Conservation (phyloP, 2,888 invertebrate species). For the Lamproptera curius region DNA sequence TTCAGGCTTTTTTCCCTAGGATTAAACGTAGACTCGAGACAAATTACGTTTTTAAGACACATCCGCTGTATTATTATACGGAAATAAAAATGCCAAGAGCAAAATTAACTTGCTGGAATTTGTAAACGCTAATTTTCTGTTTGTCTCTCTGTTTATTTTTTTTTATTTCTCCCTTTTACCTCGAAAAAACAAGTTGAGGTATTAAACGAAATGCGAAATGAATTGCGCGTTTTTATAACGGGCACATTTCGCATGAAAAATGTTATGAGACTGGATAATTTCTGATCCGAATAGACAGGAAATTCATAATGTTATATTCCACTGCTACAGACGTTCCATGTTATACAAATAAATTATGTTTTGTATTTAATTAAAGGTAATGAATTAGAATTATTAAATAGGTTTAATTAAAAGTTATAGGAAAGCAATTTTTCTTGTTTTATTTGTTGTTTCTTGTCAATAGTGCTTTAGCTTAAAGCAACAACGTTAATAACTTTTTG, state of each 20-base stretch:
- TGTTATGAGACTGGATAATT: conserved; percentile 50
- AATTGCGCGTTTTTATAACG: conserved; percentile 18
- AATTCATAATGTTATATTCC: conserved; percentile 43
- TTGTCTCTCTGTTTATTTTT: no score
- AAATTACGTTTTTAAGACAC: conserved; percentile 22
- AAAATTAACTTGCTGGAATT: conserved; percentile 2
- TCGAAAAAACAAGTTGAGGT: conserved; percentile 3
- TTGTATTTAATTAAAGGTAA: conserved; percentile 4
- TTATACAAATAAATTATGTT: conserved; percentile 33
- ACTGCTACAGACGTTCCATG: conserved; percentile 22
- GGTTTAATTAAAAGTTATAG: no score
- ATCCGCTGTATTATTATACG: conserved; percentile 14
- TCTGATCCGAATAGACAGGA: conserved; percentile 43
- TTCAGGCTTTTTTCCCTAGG: conserved; percentile 19
- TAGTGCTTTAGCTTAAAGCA: no score
- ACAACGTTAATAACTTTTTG: no score
- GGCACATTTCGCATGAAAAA: conserved; percentile 21
- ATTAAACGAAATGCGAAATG: conserved; percentile 15
- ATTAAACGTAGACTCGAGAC: conserved; percentile 16
- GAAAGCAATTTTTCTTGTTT: no score
- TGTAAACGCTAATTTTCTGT: conserved; percentile 8
- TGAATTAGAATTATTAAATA: no score
- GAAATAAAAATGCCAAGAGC: conserved; percentile 12
- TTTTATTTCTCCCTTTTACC: no score
- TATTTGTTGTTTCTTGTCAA: no score